Evolutionary conservation across 92 coral and sea anemone genomes (phyloP).

Genomic region (Heliopora coerulea): DNA sequence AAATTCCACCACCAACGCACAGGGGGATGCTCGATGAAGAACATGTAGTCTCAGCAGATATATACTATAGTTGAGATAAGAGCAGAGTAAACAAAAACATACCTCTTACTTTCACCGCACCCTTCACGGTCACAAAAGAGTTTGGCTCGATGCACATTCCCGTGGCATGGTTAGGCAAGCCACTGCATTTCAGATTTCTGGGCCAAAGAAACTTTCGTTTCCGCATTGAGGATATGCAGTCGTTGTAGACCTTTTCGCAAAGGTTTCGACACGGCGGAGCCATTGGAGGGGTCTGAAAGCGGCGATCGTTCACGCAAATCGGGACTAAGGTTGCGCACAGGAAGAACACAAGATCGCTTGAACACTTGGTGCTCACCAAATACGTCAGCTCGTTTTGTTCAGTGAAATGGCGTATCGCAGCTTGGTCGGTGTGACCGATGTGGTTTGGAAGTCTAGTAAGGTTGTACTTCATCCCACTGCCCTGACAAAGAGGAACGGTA

Average conservation of each 20-base stretch:
- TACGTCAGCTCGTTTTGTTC: slow-evolving; percentile 31
- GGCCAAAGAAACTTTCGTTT: slow-evolving; percentile 56
- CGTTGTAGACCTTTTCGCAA: slow-evolving; percentile 63
- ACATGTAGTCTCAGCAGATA: too few relatives aligned
- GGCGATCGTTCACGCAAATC: slow-evolving; percentile 55
- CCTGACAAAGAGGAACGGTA: slow-evolving; percentile 59
- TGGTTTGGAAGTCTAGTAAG: slow-evolving; percentile 74
- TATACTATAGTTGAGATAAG: too few relatives aligned
- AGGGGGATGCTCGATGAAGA: too few relatives aligned
- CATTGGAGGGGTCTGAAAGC: slow-evolving; percentile 54
- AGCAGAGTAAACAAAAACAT: too few relatives aligned
- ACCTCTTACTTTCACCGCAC: too few relatives aligned
- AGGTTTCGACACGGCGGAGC: slow-evolving; percentile 70
- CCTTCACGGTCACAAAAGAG: slow-evolving; percentile 47
- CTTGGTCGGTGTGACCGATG: slow-evolving; percentile 53
- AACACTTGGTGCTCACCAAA: slow-evolving; percentile 66
- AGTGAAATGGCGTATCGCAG: slow-evolving; percentile 38
- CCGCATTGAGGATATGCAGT: slow-evolving; percentile 60
- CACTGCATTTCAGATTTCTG: slow-evolving; percentile 53
- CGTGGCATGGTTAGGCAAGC: slow-evolving; percentile 62
- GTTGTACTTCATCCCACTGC: slow-evolving; percentile 65
- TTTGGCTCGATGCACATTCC: slow-evolving; percentile 68
- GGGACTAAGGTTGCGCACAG: slow-evolving; percentile 78
- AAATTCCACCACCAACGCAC: too few relatives aligned
- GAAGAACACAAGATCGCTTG: slow-evolving; percentile 62